Evolutionary conservation across 2,113 vertebrate genomes (phyloP).

Genomic region (Pseudolaguvia tuberculata): DNA sequence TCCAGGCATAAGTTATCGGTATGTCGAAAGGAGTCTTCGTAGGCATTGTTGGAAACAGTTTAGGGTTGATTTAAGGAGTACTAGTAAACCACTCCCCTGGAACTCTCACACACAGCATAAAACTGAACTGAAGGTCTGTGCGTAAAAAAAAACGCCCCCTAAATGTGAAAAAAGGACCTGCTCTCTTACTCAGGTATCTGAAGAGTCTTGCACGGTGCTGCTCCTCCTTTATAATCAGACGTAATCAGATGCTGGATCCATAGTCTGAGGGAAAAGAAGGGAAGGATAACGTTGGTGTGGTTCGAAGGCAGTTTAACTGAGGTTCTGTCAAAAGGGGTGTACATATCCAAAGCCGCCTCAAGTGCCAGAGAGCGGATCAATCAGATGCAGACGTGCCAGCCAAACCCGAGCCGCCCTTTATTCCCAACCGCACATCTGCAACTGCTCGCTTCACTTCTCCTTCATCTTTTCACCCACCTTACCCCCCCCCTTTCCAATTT

Average conservation of each 20-base stretch:
- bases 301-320: conserved; percentile 35
- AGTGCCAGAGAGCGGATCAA: conserved; percentile 46
- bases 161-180: conserved; percentile 38
- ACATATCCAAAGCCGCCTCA: conserved; percentile 52
- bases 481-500: conserved; percentile 9
- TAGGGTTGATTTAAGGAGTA: neutral
- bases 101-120: neutral
- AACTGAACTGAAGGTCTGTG: conserved; percentile 4
- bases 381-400: conserved; percentile 25
- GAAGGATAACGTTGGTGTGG: conserved; percentile 34
- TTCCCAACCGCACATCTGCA: conserved; percentile 29
- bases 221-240: conserved; percentile 37
- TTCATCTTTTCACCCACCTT: conserved; percentile 23
- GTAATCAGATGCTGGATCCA: conserved; percentile 42
- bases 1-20: neutral
- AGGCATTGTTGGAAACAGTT: neutral
- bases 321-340: conserved; percentile 36
- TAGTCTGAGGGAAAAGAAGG: conserved; percentile 23
- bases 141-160: conserved; percentile 13
- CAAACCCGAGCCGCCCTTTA: conserved; percentile 29
- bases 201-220: conserved; percentile 44
- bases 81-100: neutral
- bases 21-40: neutral
- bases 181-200: conserved; percentile 45
- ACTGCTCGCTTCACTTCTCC: conserved; percentile 37